These are phyloP conservation scores for Antennarius striatus DNA, from an alignment of 2,113 vertebrate genomes.

Conservation along the genomic window DNA sequence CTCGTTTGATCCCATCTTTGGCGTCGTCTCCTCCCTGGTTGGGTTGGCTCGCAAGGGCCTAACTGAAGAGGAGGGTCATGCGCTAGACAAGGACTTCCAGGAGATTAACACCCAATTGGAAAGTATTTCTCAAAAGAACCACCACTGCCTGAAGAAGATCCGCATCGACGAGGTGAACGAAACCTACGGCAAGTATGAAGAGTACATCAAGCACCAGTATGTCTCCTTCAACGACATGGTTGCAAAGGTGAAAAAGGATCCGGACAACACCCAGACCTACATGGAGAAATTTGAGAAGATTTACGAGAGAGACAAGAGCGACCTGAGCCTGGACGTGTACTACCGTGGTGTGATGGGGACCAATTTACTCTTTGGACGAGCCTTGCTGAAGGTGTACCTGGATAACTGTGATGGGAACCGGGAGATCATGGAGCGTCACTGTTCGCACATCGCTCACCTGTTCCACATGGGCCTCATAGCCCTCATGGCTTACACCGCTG, in stretches of 20 bases:
- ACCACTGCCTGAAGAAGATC: constrained; percentile 73
- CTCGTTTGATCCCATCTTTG: constrained; percentile 80
- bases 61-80: constrained; percentile 55
- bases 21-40: constrained; percentile 80
- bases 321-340: constrained; percentile 74
- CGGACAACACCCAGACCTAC: constrained; percentile 35
- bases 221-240: constrained; percentile 75
- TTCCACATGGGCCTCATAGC: constrained; percentile 82
- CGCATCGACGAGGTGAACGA: constrained; percentile 77
- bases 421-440: constrained; percentile 76
- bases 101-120: constrained; percentile 69
- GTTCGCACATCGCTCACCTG: constrained; percentile 76
- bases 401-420: constrained; percentile 68
- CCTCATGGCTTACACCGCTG: constrained; percentile 79
- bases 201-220: constrained; percentile 83
- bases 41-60: constrained; percentile 77
- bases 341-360: constrained; percentile 73
- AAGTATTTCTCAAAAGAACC: constrained; percentile 78
- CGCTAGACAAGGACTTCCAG: constrained; percentile 75
- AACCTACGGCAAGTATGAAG: constrained; percentile 77
- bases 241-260: constrained; percentile 67
- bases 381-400: constrained; percentile 76
- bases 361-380: constrained; percentile 62
- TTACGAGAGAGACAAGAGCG: constrained; percentile 75
- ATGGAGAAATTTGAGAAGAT: constrained; percentile 70